Evolutionary conservation across 1,140 invertebrate genomes (phyloP).

Genomic region (Thaumetopoea pityocampa): DNA sequence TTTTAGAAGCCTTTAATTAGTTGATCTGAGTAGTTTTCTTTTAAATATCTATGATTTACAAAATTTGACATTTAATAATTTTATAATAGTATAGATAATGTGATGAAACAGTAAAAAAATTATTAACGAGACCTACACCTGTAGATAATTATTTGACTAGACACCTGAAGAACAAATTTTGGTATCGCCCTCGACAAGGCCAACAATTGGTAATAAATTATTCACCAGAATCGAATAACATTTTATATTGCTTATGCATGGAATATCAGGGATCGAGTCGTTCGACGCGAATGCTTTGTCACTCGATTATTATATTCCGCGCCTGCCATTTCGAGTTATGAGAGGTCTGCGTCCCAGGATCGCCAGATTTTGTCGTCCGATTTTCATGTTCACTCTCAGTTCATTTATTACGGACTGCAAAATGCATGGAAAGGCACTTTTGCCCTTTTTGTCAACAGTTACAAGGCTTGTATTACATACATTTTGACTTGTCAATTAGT

Average conservation of each 20-base stretch:
- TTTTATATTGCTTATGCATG: slow-evolving; percentile 48
- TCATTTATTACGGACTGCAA: slow-evolving; percentile 26
- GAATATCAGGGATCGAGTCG: slow-evolving; percentile 34
- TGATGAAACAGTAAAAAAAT: too few species aligned
- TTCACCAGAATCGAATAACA: slow-evolving; percentile 42
- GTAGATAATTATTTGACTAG: slow-evolving; percentile 35
- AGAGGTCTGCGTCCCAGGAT: slow-evolving; percentile 20
- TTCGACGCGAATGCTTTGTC: slow-evolving; percentile 29
- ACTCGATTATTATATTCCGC: slow-evolving; percentile 39
- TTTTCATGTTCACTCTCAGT: slow-evolving; percentile 22
- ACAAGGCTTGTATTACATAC: too few species aligned
- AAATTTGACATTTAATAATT: too few species aligned
- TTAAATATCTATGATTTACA: too few species aligned
- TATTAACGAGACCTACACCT: slow-evolving; percentile 8
- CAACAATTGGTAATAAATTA: slow-evolving; percentile 56
- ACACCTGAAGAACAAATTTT: slow-evolving; percentile 36
- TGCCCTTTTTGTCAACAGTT: slow-evolving; percentile 3
- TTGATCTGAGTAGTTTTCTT: too few species aligned
- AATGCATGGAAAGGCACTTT: slow-evolving; percentile 13
- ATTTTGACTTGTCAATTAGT: too few species aligned
- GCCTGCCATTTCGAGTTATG: slow-evolving; percentile 32
- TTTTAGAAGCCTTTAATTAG: too few species aligned
- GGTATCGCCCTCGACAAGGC: slow-evolving; percentile 21
- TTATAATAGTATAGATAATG: too few species aligned
- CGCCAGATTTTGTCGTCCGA: slow-evolving; percentile 25